These are phyloP conservation scores for Camptogramma bilineatum DNA, from an alignment of 2,888 invertebrate species.

Conservation along the genomic window DNA sequence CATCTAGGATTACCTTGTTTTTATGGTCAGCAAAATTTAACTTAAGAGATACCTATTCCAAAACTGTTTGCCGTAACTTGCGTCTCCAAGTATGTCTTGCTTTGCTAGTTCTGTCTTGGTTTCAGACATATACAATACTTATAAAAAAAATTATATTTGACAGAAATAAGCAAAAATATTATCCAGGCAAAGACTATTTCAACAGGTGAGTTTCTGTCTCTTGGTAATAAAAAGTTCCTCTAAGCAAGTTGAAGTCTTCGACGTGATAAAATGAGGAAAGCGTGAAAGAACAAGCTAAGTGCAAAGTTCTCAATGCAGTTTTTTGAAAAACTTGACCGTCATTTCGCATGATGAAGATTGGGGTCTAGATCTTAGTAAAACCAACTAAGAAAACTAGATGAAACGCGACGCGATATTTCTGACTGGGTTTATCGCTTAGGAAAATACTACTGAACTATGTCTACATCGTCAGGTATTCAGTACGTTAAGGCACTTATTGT, in stretches of 20 bases:
- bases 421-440: slow-evolving; percentile 2
- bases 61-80: background rate
- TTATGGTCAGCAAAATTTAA: no score
- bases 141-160: no score
- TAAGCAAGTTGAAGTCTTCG: background rate
- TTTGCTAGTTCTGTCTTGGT: background rate
- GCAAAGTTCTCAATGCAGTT: background rate
- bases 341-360: slow-evolving; percentile 14
- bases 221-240: background rate
- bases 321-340: slow-evolving; percentile 7
- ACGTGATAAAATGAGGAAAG: background rate
- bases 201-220: background rate
- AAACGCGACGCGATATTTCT: slow-evolving; percentile 19
- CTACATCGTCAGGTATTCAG: no score
- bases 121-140: no score
- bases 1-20: no score
- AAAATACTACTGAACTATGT: slow-evolving; percentile 6
- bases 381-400: slow-evolving; percentile 20
- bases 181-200: background rate
- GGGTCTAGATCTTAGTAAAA: slow-evolving; percentile 20
- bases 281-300: background rate
- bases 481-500: no score
- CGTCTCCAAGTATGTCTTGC: background rate
- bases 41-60: no score
- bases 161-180: no score